Evolutionary conservation across 2,888 invertebrate genomes (phyloP), one percentile per base, ranked within the genome.

Genomic region (Spodoptera picta): DNA sequence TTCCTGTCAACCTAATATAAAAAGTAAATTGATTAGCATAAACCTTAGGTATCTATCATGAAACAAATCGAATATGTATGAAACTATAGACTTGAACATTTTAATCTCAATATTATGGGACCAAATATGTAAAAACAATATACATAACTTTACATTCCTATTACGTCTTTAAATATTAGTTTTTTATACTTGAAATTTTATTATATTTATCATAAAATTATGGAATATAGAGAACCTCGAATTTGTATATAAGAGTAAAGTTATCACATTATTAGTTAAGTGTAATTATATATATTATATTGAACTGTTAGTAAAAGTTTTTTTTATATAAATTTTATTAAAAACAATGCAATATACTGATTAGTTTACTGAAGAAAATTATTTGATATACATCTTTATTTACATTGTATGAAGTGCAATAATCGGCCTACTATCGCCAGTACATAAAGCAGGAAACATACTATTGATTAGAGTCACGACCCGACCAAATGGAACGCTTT

Each of bases 191-290:
- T 47, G 41, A 49, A 45, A 49, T 4, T 9, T 19, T 46, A 19
- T 4, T 19, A 27, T 27, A 27, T 47, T 12, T 24, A 36, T 36
- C 36, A 36, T 7, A 44, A 61, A n/a, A 19, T 42, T 12, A 54
- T 10, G 14, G 19, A n/a, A 31, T 27, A 11, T 48, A 49, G 19
- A 51, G 59, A 56, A n/a, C 64, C 65, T 75, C 60, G 61, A 71
- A 67, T 73, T 72, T 78, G 75, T 75, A 75, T 64, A 75, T 78
- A 79, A 64, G 55, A 60, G 42, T 58, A 61, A 66, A 27, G 49
- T 69, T 76, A 73, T 80, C 52, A 77, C 58, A 60, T 64, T 71
- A 78, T 55, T 73, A 66, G 47, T 1, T 79, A 73, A 79, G 73
- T 58, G 69, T 62, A 60, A 27, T 69, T 65, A 63, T 74, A 51